A percentile compares a stretch with the other conserved stretches of the same genome.
phyloP scores from a whole-genome alignment of 2,797 vertebrate genomes.

The Morus bassanus region DNA sequence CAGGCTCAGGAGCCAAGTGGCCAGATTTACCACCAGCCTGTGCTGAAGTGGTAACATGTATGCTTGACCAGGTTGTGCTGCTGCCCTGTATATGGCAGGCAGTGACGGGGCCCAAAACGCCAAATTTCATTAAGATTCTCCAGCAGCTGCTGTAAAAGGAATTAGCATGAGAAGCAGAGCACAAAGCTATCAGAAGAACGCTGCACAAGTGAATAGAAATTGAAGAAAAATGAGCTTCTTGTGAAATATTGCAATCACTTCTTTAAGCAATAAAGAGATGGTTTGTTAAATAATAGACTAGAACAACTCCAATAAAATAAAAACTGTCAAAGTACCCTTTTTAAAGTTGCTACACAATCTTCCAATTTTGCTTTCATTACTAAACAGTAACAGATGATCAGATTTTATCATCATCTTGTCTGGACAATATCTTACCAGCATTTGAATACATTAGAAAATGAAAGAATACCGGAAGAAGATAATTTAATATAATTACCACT shows the following conservation, averaged over 20 bases:
- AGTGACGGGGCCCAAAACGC: neutral
- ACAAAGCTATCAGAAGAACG: slow-evolving; percentile 23
- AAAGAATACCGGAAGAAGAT: slow-evolving; percentile 38
- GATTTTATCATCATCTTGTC: slow-evolving; percentile 57
- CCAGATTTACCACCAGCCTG: neutral
- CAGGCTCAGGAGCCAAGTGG: neutral
- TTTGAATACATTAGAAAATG: slow-evolving; percentile 54
- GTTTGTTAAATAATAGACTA: slow-evolving; percentile 65
- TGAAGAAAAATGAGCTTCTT: slow-evolving; percentile 51
- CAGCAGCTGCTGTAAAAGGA: slow-evolving; percentile 21
- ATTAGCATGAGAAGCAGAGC: slow-evolving; percentile 54
- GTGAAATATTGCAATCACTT: slow-evolving; percentile 54
- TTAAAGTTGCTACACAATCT: slow-evolving; percentile 55
- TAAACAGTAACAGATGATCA: slow-evolving; percentile 63
- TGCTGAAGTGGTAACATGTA: neutral
- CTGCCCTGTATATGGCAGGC: neutral
- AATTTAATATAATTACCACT: slow-evolving; percentile 48
- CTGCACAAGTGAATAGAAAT: slow-evolving; percentile 22
- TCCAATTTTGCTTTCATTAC: slow-evolving; percentile 63
- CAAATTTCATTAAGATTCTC: slow-evolving; percentile 43
- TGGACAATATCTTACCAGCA: slow-evolving; percentile 57
- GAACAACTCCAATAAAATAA: slow-evolving; percentile 54
- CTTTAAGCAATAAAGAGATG: slow-evolving; percentile 59
- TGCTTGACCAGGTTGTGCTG: neutral
- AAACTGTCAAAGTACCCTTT: slow-evolving; percentile 53